These are phyloP conservation scores for Sinocyclocheilus rhinocerous DNA, from an alignment of 2,113 vertebrate species.

Conservation along the genomic window DNA sequence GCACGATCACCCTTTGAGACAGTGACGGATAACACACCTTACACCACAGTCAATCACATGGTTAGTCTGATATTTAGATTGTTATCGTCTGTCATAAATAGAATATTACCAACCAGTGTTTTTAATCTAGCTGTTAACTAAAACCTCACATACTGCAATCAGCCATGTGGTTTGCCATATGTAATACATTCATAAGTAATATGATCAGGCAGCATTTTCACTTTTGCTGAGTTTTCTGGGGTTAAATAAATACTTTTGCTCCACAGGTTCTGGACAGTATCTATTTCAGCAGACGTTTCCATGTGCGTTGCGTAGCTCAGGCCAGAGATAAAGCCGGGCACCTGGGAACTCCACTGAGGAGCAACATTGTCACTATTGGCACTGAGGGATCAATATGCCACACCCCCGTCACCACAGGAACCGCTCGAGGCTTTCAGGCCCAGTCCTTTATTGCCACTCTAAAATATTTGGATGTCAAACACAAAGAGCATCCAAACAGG, in stretches of 20 bases:
- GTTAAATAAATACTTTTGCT: neutral
- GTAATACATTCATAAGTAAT: neutral
- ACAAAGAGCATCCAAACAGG: slow-evolving; percentile 98
- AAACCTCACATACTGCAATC: neutral
- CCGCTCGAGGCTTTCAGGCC: slow-evolving; percentile 92
- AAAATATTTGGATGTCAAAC: slow-evolving; percentile 95
- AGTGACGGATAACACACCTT: slow-evolving; percentile 91
- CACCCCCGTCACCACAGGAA: slow-evolving; percentile 92
- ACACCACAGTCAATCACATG: slow-evolving; percentile 92
- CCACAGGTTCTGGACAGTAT: slow-evolving; percentile 94
- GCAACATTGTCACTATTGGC: slow-evolving; percentile 88
- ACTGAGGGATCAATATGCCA: slow-evolving; percentile 95
- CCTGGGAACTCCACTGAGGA: slow-evolving; percentile 88
- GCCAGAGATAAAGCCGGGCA: slow-evolving; percentile 91
- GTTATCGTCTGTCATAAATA: neutral
- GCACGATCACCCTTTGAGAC: slow-evolving; percentile 96
- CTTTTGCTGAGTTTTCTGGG: neutral
- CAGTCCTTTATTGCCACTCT: slow-evolving; percentile 95
- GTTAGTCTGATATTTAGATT: slow-evolving; percentile 65
- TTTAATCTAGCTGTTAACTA: neutral
- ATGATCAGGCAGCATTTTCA: neutral
- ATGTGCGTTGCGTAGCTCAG: slow-evolving; percentile 93
- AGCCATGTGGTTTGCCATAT: neutral
- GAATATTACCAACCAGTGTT: neutral
- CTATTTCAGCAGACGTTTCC: slow-evolving; percentile 96